Evolutionary conservation across 2,113 vertebrate genomes (phyloP).

Genomic region (Anhinga rufa): DNA sequence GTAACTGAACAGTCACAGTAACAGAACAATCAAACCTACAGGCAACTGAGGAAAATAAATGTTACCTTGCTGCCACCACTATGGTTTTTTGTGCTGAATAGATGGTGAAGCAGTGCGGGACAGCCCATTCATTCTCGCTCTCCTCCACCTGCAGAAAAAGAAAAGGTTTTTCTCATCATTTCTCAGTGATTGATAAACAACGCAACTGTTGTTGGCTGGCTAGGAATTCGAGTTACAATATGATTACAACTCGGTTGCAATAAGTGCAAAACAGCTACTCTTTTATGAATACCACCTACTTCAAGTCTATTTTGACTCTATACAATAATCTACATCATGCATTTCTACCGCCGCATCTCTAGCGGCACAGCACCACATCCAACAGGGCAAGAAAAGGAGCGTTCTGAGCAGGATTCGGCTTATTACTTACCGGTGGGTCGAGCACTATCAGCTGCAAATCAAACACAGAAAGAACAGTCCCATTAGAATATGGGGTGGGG

Average conservation of each 20-base stretch:
- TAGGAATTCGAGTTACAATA: background rate
- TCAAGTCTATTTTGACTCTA: conserved; percentile 2
- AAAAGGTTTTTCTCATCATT: conserved; percentile 42
- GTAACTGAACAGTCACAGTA: too few species aligned
- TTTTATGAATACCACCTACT: background rate
- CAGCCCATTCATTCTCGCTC: conserved; percentile 83
- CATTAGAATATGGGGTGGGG: background rate
- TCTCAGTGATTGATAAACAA: conserved; percentile 62
- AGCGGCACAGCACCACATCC: background rate
- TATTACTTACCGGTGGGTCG: conserved; percentile 88
- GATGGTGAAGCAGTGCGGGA: conserved; percentile 94
- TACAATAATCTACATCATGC: background rate
- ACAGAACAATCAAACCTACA: too few species aligned
- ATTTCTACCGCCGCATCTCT: background rate
- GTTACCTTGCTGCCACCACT: conserved; percentile 92
- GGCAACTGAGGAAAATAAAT: background rate
- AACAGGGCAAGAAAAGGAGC: background rate
- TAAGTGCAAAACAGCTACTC: background rate
- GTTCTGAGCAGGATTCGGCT: background rate
- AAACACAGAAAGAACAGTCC: conserved; percentile 65
- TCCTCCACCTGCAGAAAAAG: conserved; percentile 84
- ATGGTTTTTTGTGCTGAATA: conserved; percentile 90
- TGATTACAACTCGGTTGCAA: background rate
- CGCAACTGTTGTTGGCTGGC: background rate
- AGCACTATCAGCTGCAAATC: conserved; percentile 91